These are phyloP conservation scores for Pygmarrhopalites habei DNA, from an alignment of 1,140 invertebrate species.

Conservation along the genomic window DNA sequence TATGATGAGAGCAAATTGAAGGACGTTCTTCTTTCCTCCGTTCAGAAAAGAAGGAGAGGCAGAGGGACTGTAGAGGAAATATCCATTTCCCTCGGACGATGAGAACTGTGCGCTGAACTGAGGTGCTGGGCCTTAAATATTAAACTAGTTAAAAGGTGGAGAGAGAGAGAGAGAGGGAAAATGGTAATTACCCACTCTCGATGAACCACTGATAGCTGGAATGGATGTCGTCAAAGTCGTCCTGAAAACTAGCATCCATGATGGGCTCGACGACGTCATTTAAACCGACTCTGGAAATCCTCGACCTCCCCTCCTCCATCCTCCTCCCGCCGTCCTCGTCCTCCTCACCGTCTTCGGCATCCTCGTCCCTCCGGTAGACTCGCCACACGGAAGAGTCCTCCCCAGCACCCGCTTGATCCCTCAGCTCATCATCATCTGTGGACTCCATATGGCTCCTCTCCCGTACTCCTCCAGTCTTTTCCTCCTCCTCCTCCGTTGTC, in stretches of 20 bases:
- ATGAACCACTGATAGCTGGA: constrained; percentile 35
- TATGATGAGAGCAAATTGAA: too few species aligned
- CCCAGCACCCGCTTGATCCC: constrained; percentile 3
- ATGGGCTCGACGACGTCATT: constrained; percentile 24
- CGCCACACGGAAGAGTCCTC: background rate
- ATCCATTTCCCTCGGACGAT: too few species aligned
- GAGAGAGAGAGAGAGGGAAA: too few species aligned
- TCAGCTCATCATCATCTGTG: background rate
- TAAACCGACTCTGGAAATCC: background rate
- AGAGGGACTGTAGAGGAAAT: too few species aligned
- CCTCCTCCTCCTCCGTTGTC: too few species aligned
- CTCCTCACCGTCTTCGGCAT: background rate
- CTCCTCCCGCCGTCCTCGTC: background rate
- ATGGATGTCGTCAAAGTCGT: constrained; percentile 33
- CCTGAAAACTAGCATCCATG: constrained; percentile 31
- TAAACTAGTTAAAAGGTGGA: too few species aligned
- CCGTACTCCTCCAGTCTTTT: too few species aligned
- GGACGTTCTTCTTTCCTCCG: too few species aligned
- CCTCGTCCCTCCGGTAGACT: background rate
- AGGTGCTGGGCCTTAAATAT: too few species aligned
- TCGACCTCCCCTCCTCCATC: too few species aligned
- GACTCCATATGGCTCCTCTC: background rate
- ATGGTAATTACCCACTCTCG: constrained; percentile 33
- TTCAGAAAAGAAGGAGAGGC: too few species aligned
- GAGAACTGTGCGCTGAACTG: too few species aligned